Base-by-base conservation (phyloP, 2,888 invertebrate genomes). In the Stenolophus ochropezus region DNA sequence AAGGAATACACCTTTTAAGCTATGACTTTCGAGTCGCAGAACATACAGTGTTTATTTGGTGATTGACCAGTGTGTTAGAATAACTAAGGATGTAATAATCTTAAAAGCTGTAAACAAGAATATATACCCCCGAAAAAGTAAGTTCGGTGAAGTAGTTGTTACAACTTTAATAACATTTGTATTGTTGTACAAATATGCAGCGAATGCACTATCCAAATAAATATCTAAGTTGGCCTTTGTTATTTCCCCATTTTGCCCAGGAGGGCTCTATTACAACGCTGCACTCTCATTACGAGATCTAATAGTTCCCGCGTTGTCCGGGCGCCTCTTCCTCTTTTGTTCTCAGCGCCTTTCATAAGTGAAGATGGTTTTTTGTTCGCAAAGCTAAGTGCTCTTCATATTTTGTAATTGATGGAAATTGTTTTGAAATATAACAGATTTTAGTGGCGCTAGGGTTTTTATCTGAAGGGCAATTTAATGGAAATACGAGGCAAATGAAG, bases 381-480 rank as follows among this genome's bases (percentile, higher is more conserved):
- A 20, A 51, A 56, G 56, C n/a, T 14, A 61, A 61, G 61, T 61
- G 25, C 61, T 61, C 61, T 61, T 23, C 25, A 25, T 14, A 61
- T 21, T 61, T 61, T 61, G 23, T 61, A 61, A 61, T 61, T 61
- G 61, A 61, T 61, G 61, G 21, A 21, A 56, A 56, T 56, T 56
- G 56, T 56, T 56, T 56, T 20, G 61, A 61, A 61, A 25, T 61
- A 25, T n/a, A 61, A 61, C 61, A 61, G 61, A 61, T 56, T 56
- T 56, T 42, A 42, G 33, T 42, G 33, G 33, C n/a, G n/a, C n/a
- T n/a, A 42, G 11, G 33, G 4, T 42, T 42, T 42, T 42, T 42
- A 42, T 42, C 1, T 42, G 3, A 21, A 20, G 11, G 21, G 21
- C 11, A 56, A 56, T 21, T 56, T 23, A 21, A 2, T 61, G 20